Conservation (phyloP, 2,888 invertebrate genomes). For the Heteropelma amictum region DNA sequence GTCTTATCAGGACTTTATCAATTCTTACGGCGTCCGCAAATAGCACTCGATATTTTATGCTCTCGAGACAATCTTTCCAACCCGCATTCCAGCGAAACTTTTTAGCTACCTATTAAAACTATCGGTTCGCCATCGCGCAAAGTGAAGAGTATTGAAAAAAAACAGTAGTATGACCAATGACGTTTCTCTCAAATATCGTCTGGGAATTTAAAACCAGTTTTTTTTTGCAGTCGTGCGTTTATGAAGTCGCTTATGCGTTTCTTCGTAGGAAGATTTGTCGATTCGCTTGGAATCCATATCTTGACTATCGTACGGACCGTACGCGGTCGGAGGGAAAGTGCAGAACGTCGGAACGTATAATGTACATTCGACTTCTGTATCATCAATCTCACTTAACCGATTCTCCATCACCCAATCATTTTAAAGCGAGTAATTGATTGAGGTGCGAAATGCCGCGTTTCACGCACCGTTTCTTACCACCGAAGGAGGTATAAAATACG, state of each 20-base stretch:
- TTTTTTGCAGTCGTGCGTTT: background rate
- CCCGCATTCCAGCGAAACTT: background rate
- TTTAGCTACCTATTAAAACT: background rate
- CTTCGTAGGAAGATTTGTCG: background rate
- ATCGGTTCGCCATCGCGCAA: background rate
- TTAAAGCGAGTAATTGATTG: conserved; percentile 35
- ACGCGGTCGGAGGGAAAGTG: conserved; percentile 17
- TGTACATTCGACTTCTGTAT: background rate
- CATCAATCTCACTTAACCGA: conserved; percentile 50
- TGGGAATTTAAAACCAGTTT: too few relatives aligned
- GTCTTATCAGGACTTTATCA: background rate
- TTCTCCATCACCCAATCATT: conserved; percentile 39
- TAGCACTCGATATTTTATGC: background rate
- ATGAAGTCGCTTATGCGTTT: background rate
- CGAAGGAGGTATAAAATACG: conserved; percentile 12
- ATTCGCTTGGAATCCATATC: background rate
- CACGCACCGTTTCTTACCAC: conserved; percentile 27
- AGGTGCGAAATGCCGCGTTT: conserved; percentile 41
- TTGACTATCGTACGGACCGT: background rate
- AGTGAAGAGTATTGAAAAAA: background rate
- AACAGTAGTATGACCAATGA: too few relatives aligned
- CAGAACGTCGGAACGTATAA: conserved; percentile 3
- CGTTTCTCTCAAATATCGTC: too few relatives aligned
- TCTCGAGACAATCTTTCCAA: background rate
- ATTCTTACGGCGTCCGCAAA: background rate